Percentiles rank a stretch among this genome's conserved stretches.
Evolutionary conservation across 2,797 vertebrate genomes (phyloP).

Genomic region (Oreonectes daqikongensis): DNA sequence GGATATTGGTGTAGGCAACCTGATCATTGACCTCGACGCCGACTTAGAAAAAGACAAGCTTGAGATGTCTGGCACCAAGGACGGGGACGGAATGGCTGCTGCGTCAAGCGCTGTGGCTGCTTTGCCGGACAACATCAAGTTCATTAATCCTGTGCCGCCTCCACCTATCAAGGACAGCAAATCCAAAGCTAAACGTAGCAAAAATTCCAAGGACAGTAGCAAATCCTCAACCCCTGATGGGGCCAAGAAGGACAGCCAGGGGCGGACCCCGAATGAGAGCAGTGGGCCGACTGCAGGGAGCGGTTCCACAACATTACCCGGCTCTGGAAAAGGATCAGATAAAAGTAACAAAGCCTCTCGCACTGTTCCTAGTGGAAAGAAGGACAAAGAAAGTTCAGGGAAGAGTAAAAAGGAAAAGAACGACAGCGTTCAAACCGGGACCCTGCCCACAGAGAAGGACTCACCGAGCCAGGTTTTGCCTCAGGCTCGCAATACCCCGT

Average conservation of each 20-base stretch:
- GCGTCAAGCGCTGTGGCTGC: slow-evolving; percentile 93
- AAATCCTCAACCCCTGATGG: slow-evolving; percentile 88
- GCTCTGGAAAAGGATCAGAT: slow-evolving; percentile 87
- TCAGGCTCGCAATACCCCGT: slow-evolving; percentile 86
- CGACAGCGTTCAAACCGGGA: slow-evolving; percentile 79
- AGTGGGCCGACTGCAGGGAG: slow-evolving; percentile 74
- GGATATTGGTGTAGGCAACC: slow-evolving; percentile 99
- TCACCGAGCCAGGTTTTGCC: slow-evolving; percentile 77
- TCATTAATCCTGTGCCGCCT: slow-evolving; percentile 95
- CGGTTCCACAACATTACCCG: slow-evolving; percentile 71
- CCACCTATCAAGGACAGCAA: slow-evolving; percentile 97
- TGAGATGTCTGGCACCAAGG: slow-evolving; percentile 99
- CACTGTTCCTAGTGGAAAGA: slow-evolving; percentile 87
- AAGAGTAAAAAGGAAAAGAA: slow-evolving; percentile 98
- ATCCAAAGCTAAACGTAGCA: slow-evolving; percentile 98
- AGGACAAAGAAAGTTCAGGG: slow-evolving; percentile 91
- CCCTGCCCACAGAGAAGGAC: slow-evolving; percentile 85
- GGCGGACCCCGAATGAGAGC: slow-evolving; percentile 85
- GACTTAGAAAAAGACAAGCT: slow-evolving; percentile 99
- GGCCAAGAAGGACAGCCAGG: slow-evolving; percentile 90
- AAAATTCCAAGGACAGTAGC: slow-evolving; percentile 95
- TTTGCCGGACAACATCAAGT: slow-evolving; percentile 97
- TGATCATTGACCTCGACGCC: slow-evolving; percentile 99
- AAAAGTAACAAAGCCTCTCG: slow-evolving; percentile 90
- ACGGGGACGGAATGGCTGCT: slow-evolving; percentile 87